Evolutionary conservation across 2,797 vertebrate species (phyloP), one percentile per base, ranked within the genome.

Genomic region (Liparis tanakae): DNA sequence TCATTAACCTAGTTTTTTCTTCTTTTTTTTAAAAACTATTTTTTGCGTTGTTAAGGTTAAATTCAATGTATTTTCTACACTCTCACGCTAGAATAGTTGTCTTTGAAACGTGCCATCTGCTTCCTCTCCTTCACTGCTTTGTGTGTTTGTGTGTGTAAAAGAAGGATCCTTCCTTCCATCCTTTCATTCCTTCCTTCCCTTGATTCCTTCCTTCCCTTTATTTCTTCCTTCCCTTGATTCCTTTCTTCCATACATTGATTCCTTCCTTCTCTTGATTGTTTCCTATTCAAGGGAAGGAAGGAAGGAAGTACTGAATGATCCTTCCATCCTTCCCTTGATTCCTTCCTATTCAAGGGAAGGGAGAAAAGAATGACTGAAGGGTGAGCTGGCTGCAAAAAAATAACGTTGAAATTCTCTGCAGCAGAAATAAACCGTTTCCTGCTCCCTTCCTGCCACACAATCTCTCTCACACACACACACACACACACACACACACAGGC

Each of bases 21-120:
- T 18, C 15, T 18, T n/a, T 5, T 50, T 54, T 69, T 62, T 63
- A 46, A 37, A 30, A 10, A 10, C 34, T 73, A 63, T 55, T 84
- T 80, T 85, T 70, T 74, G 70, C 57, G 36, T 76, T 1, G 36
- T 74, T 81, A 80, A 80, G 86, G 80, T 83, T 72, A 83, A 73
- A 85, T 65, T 67, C 54, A 39, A 37, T 68, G 60, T 78, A 56
- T 71, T 76, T 76, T 79, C 61, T 67, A 78, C 59, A 59, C 56
- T 70, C 48, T 84, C 68, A 63, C 71, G 46, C 59, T 68, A 64
- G 66, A 69, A 39, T 56, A 25, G 39, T 62, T 85, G 17, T 20
- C 60, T 4, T 74, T 72, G 56, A 80, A 51, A 63, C 68, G 74
- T 72, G 65, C 77, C 78, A 83, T 86, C 75, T 87, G 88, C 71